A percentile compares a stretch with the other conserved stretches of the same genome.
These are phyloP conservation scores for Plutella xylostella DNA, from an alignment of 2,888 invertebrate species.

Conservation along the genomic window DNA sequence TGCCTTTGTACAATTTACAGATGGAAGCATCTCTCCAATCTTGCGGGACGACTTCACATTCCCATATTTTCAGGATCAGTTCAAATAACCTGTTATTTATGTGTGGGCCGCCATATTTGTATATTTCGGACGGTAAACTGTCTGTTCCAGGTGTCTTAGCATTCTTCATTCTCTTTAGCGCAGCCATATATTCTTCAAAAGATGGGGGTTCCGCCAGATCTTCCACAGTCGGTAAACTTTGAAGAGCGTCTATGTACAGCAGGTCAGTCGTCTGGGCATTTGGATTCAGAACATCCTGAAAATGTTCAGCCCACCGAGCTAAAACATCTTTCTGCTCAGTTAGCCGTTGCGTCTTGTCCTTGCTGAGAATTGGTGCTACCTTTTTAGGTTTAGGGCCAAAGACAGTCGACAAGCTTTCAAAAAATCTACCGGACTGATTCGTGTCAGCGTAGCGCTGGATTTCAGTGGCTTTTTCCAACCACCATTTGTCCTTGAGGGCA, in stretches of 20 bases:
- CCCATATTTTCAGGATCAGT: not conserved
- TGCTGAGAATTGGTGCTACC: not conserved
- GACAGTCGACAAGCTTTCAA: not conserved
- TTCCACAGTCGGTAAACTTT: not conserved
- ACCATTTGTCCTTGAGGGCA: not conserved
- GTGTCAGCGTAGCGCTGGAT: not conserved
- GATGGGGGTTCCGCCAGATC: not conserved
- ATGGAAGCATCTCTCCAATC: not conserved
- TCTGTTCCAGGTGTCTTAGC: not conserved
- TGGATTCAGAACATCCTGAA: not conserved
- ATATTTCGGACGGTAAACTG: not conserved
- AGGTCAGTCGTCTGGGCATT: not conserved
- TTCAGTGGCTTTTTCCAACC: not conserved
- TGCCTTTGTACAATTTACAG: not conserved
- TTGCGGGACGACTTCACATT: not conserved
- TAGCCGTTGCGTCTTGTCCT: not conserved
- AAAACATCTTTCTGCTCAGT: not conserved
- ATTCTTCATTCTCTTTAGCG: not conserved
- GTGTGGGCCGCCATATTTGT: not conserved
- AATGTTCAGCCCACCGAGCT: not conserved
- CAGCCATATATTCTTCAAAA: not conserved
- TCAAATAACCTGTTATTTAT: not conserved
- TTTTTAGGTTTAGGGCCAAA: not conserved
- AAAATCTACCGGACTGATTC: not conserved
- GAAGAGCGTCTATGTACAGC: not conserved